Evolutionary conservation across 2,113 vertebrate genomes (phyloP), one percentile per base, ranked within the genome.

Genomic region (Notothenia rossii): DNA sequence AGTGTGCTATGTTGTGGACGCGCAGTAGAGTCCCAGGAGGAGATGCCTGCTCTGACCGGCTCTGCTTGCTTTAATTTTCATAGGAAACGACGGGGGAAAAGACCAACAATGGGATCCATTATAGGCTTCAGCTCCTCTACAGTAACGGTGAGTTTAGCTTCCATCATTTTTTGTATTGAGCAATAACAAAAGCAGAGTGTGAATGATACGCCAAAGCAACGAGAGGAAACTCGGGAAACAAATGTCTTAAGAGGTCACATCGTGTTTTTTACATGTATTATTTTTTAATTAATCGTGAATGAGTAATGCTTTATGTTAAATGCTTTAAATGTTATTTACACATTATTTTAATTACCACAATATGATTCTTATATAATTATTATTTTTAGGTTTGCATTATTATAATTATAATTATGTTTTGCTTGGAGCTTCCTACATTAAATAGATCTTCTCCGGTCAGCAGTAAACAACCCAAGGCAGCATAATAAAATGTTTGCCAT

Each of bases 51-150:
- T 80, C 82, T 93, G 85, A 87, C 79, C 79, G 76, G 10, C 13
- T 86, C n/a, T 92, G 85, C 79, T 89, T 72, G 83, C 45, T 89
- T 94, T 87, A 81, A 85, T 92, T 89, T 94, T 84, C 92, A 84
- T 93, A 99, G 98, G 98, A 99, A 96, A 96, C 96, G 88, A 97
- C 96, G 92, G 98, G 96, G 85, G 98, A 99, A 95, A 99, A 99
- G 96, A 99, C 98, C 91, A 99, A 99, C 96, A 99, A 99, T 92
- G 98, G 98, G 77, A 99, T 99, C 89, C 98, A 99, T 94, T 99
- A 99, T 93, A 97, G 97, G 93, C 95, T 99, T 14, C 98, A 99
- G 93, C 97, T 99, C 50, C 97, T 99, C 86, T 99, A 98, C 96
- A 99, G 98, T 93, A 99, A 99, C 71, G 98, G 98, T 99, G 95